phyloP scores from a whole-genome alignment of 2,797 vertebrate genomes.

The Oryzias sinensis region DNA sequence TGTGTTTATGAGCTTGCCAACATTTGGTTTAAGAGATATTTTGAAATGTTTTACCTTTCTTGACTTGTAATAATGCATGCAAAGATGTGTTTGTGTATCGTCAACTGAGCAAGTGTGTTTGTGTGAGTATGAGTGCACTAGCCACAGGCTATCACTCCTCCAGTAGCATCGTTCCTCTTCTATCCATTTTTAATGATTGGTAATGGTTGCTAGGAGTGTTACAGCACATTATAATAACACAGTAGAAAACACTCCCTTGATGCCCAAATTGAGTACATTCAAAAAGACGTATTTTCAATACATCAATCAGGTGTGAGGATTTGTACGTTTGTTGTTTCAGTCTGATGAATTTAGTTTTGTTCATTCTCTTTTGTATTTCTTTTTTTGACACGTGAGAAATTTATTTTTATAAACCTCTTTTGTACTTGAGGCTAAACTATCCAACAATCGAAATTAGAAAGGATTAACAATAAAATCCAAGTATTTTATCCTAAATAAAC shows the following conservation, averaged over 20 bases:
- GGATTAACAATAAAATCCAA: no score
- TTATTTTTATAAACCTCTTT: no score
- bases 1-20: background rate
- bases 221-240: slow-evolving; percentile 44
- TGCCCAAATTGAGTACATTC: slow-evolving; percentile 25
- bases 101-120: slow-evolving; percentile 12
- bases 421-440: no score
- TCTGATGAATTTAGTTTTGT: no score
- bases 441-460: no score
- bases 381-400: no score
- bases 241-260: slow-evolving; percentile 32
- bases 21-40: slow-evolving; percentile 4
- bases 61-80: slow-evolving; percentile 20
- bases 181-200: slow-evolving; percentile 74
- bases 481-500: no score
- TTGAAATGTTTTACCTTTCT: slow-evolving; percentile 19
- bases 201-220: slow-evolving; percentile 68
- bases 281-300: background rate
- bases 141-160: slow-evolving; percentile 63
- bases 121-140: slow-evolving; percentile 45
- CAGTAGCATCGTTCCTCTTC: slow-evolving; percentile 60
- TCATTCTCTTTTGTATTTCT: no score
- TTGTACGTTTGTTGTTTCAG: no score
- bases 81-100: slow-evolving; percentile 29
- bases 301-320: no score